Base-by-base conservation (phyloP, 2,113 vertebrate genomes). In the Pterocles orientalis region DNA sequence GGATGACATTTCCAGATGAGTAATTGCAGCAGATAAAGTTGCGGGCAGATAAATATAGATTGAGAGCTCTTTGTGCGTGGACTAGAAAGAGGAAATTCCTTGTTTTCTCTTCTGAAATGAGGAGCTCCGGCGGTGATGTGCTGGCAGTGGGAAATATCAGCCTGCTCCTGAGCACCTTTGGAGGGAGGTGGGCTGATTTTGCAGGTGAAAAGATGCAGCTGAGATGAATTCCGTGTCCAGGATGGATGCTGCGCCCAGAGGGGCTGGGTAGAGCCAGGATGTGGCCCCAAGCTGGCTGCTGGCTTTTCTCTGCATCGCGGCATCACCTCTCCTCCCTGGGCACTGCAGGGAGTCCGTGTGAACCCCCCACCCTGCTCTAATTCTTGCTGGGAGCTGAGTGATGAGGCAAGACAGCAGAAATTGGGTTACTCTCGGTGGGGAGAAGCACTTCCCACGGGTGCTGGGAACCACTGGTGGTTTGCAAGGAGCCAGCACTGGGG, bases 121-220 rank as follows among this genome's bases (percentile, higher is more conserved):
- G n/a, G n/a, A 2, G 4, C 25, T 43, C n/a, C 2, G 6, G 28
- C 0, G 0, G 21, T 13, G 8, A 50, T 53, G n/a, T 57, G 48
- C 29, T 5, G 43, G 18, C n/a, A 56, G 29, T 4, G 39, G 48
- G 82, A 73, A 56, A 24, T 0, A 0, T 10, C 0, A 1, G 15
- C 15, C 54, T 43, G 45, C 28, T 36, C n/a, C 62, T 24, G 34
- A 62, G 41, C 10, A 0, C 47, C 43, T 66, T 4, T 16, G 20
- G 15, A 53, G 39, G 29, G 64, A 25, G 25, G 3, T 7, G 31
- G 47, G 51, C 2, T 18, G 48, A 25, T 71, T 79, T 34, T 19
- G 9, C 29, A 33, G 82, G 18, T 41, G 53, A 7, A 83, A 80
- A 88, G 53, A 61, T 12, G 50, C 0, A 58, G 36, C 14, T 72